These are phyloP conservation scores for Copsychus sechellarum DNA, from an alignment of 2,113 vertebrate genomes.

Conservation along the genomic window DNA sequence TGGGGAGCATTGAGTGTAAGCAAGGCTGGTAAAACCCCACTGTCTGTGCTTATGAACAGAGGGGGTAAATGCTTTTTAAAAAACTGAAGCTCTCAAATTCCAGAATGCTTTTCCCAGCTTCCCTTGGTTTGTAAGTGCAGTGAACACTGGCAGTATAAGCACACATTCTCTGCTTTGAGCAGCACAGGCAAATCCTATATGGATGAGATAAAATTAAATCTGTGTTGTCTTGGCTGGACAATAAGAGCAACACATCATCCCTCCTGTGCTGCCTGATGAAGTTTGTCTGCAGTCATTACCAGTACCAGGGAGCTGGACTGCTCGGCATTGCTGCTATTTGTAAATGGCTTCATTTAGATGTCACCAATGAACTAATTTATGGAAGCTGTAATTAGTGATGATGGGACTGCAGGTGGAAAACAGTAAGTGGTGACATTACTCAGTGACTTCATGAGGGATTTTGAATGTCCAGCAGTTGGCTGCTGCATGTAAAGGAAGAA, in stretches of 20 bases:
- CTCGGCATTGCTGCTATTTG: not conserved
- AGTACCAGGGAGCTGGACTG: not conserved
- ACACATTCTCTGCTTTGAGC: not conserved
- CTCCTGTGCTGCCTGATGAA: not conserved
- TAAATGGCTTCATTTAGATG: slow-evolving; percentile 55
- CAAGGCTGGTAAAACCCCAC: not conserved
- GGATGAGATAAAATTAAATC: not conserved
- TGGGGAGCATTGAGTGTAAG: not conserved
- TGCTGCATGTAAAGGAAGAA: not conserved
- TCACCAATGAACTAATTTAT: slow-evolving; percentile 41
- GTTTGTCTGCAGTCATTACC: not conserved
- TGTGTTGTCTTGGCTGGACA: not conserved
- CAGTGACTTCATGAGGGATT: slow-evolving; percentile 18
- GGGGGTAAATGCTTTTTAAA: not conserved
- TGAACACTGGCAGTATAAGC: not conserved
- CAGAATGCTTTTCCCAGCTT: not conserved
- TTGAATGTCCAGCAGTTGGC: not conserved
- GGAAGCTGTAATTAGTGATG: slow-evolving; percentile 34
- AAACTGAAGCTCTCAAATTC: not conserved
- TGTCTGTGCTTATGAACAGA: not conserved
- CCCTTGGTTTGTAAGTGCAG: not conserved
- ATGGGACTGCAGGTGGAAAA: slow-evolving; percentile 34
- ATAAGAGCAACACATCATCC: not conserved
- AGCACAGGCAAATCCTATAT: not conserved
- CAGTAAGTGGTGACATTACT: slow-evolving; percentile 35